Conservation (phyloP, 2,888 invertebrate genomes). For the Ganaspis brasiliensis region DNA sequence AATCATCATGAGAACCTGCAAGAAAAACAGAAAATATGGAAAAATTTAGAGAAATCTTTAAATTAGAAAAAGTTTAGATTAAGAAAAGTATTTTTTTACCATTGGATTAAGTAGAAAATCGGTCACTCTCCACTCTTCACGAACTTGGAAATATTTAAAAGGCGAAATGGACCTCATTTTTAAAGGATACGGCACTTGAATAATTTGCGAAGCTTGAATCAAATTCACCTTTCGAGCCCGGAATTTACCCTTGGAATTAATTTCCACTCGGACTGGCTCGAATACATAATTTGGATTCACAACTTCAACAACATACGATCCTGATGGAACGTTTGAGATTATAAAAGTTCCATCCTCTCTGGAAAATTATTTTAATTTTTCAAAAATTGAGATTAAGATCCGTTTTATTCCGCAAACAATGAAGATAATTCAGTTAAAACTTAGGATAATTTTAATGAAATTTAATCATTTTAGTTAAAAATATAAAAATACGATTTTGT, state of each 20-base stretch:
- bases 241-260: constrained; percentile 98
- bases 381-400: too few species aligned
- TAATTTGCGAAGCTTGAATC: constrained; percentile 94
- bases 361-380: too few species aligned
- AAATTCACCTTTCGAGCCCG: constrained; percentile 96
- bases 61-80: too few species aligned
- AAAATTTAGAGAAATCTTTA: constrained; percentile 1
- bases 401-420: too few species aligned
- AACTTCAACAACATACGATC: constrained; percentile 97
- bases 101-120: constrained; percentile 98
- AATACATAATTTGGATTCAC: constrained; percentile 95
- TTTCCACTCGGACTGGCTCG: constrained; percentile 97
- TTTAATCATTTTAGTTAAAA: too few species aligned
- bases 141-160: constrained; percentile 93
- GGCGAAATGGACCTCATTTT: constrained; percentile 91
- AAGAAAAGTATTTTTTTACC: too few species aligned
- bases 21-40: constrained; percentile 50
- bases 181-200: constrained; percentile 96
- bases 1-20: constrained; percentile 96
- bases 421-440: too few species aligned
- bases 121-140: constrained; percentile 98
- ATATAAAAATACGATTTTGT: too few species aligned
- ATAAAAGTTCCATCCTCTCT: constrained; percentile 95
- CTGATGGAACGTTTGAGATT: constrained; percentile 93
- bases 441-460: too few species aligned